Conservation (phyloP, 2,113 vertebrate species). For the Corvus hawaiiensis region DNA sequence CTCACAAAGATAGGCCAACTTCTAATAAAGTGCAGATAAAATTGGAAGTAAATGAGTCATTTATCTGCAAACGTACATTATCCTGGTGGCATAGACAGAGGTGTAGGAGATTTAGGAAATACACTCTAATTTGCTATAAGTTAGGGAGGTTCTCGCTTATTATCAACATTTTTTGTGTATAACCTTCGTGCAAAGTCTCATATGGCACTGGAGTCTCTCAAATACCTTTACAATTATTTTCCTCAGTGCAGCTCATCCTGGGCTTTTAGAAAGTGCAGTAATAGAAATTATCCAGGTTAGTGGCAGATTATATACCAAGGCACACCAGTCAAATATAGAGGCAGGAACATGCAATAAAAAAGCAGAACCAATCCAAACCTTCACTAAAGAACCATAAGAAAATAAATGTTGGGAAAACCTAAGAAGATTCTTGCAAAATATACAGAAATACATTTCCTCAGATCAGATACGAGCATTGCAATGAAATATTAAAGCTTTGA, state of each 20-base stretch:
- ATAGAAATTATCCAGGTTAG: background rate
- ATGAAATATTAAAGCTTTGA: constrained; percentile 23
- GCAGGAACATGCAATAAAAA: background rate
- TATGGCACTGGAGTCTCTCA: background rate
- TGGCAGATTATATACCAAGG: background rate
- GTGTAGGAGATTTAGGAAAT: background rate
- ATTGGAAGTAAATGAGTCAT: background rate
- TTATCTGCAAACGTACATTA: background rate
- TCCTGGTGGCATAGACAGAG: background rate
- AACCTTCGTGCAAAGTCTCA: background rate
- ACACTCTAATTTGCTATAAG: background rate
- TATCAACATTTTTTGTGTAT: background rate
- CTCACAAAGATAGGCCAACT: background rate
- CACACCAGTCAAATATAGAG: background rate
- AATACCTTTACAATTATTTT: background rate
- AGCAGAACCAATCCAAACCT: background rate
- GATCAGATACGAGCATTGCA: background rate
- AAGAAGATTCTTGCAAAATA: background rate
- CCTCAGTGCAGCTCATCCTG: background rate
- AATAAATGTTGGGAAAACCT: background rate
- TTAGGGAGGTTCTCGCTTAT: background rate
- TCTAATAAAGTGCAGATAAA: background rate
- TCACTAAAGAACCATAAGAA: background rate
- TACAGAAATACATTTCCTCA: background rate
- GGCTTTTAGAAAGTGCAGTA: background rate